Conservation (phyloP, 2,113 vertebrate species). For the Callipepla squamata region DNA sequence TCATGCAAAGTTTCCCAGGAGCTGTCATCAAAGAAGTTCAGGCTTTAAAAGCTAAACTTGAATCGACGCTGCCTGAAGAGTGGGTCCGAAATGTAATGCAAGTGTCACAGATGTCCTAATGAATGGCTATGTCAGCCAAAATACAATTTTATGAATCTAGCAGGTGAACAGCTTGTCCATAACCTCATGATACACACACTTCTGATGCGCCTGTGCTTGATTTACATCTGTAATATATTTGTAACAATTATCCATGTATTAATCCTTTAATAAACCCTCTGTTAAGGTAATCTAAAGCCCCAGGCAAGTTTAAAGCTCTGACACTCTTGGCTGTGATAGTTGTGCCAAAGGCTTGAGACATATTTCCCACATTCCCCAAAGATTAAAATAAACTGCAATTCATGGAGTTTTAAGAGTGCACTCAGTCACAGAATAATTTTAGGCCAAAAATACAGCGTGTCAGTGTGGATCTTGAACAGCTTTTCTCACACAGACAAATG, state of each 20-base stretch:
- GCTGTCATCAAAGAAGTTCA: background rate
- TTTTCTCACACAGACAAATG: background rate
- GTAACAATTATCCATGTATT: background rate
- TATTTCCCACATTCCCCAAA: background rate
- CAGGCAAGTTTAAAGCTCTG: background rate
- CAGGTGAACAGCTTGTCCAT: background rate
- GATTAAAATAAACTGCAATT: background rate
- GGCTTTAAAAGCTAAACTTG: background rate
- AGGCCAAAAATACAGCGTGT: rapidly evolving
- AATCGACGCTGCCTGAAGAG: background rate
- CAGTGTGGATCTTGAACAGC: background rate
- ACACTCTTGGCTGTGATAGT: background rate
- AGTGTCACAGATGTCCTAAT: background rate
- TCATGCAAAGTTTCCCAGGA: background rate
- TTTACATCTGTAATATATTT: background rate
- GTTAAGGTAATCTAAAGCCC: background rate
- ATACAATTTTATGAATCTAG: background rate
- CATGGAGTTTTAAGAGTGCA: background rate
- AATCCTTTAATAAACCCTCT: background rate
- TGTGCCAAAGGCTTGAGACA: background rate
- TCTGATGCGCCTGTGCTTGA: background rate
- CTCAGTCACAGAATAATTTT: background rate
- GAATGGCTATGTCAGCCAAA: background rate
- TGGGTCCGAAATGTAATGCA: background rate
- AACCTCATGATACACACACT: background rate